phyloP scores from a whole-genome alignment of 1,140 invertebrate genomes.

The Ephestia elutella region DNA sequence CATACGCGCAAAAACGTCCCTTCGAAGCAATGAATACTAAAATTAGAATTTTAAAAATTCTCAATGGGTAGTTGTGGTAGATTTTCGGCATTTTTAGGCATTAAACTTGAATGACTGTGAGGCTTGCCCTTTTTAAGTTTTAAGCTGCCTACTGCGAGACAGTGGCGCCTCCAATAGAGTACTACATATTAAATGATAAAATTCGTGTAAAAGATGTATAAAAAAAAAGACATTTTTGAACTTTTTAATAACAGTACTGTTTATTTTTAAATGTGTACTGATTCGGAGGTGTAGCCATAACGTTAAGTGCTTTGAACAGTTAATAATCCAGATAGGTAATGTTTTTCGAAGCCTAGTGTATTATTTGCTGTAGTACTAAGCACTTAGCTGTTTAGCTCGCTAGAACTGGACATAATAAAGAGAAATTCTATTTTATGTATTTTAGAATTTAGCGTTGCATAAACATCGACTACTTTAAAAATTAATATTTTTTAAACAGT shows the following conservation, averaged over 20 bases:
- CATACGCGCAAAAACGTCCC: constrained; percentile 1
- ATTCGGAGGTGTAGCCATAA: too few relatives aligned
- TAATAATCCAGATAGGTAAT: too few relatives aligned
- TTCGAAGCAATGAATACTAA: background rate
- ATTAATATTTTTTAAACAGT: background rate
- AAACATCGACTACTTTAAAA: constrained; percentile 1
- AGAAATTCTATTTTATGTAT: background rate
- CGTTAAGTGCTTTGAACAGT: too few relatives aligned
- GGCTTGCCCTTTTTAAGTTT: background rate
- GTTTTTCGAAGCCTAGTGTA: too few relatives aligned
- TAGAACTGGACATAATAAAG: background rate
- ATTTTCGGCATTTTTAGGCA: constrained; percentile 18
- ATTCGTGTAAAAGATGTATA: too few relatives aligned
- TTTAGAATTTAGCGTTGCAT: background rate
- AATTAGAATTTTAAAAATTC: constrained; percentile 10
- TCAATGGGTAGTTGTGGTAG: constrained; percentile 18
- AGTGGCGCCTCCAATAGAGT: background rate
- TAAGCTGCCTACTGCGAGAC: background rate
- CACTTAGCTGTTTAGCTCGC: background rate
- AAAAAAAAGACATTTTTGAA: too few relatives aligned
- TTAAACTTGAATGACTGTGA: constrained; percentile 7
- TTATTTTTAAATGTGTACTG: too few relatives aligned
- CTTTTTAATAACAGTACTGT: too few relatives aligned
- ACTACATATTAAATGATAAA: too few relatives aligned
- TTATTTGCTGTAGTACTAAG: background rate